These are phyloP conservation scores for Schizotus pectinicornis DNA, from an alignment of 2,888 invertebrate species.

Conservation along the genomic window DNA sequence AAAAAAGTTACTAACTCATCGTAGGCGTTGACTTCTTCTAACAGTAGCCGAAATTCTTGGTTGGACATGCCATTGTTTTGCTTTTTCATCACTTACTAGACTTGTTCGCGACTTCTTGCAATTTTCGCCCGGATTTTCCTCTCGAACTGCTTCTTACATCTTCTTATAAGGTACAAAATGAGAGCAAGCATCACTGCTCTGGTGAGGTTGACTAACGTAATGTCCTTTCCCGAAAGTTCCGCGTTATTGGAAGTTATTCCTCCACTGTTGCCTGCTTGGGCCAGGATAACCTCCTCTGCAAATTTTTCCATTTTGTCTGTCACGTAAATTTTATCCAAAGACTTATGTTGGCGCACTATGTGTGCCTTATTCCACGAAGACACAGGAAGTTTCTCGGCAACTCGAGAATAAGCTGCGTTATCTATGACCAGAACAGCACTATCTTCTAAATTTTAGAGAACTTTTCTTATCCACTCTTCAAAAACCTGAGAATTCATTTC, in stretches of 20 bases:
- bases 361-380: no score
- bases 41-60: no score
- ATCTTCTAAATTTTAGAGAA: no score
- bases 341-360: no score
- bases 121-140: neutral
- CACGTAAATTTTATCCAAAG: no score
- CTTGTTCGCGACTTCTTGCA: neutral
- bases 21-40: slow-evolving; percentile 6
- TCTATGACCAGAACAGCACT: no score
- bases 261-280: slow-evolving; percentile 1
- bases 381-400: no score
- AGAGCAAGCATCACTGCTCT: neutral
- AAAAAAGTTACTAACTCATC: no score
- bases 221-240: neutral
- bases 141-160: neutral
- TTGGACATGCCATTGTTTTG: no score
- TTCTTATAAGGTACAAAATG: neutral
- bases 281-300: slow-evolving; percentile 4
- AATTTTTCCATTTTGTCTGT: neutral
- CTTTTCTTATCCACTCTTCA: no score
- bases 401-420: no score
- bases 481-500: no score
- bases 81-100: neutral
- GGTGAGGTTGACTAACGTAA: neutral
- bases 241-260: neutral